These are phyloP conservation scores for Lepeophtheirus salmonis DNA, from an alignment of 1,140 invertebrate genomes.

Conservation along the genomic window DNA sequence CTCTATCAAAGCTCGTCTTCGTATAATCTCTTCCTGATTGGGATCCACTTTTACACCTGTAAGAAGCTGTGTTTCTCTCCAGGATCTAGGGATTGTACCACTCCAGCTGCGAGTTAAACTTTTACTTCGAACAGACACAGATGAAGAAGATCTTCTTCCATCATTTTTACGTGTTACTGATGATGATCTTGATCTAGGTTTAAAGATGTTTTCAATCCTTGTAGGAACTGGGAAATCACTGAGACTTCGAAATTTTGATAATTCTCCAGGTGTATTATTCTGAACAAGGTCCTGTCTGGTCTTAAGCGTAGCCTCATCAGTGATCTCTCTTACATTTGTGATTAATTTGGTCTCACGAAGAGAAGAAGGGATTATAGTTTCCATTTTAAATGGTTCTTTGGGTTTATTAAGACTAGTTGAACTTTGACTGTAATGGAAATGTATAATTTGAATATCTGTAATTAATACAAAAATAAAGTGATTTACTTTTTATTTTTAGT, in stretches of 20 bases:
- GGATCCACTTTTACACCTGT: constrained; percentile 9
- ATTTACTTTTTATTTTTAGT: background rate
- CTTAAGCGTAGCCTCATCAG: background rate
- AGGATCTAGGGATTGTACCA: background rate
- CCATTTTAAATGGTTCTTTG: background rate
- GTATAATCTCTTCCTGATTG: background rate
- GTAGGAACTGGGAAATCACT: background rate
- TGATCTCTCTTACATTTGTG: background rate
- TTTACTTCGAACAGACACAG: background rate
- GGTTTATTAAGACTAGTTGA: background rate
- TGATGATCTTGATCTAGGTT: background rate
- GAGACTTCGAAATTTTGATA: background rate
- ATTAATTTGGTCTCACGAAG: constrained; percentile 1
- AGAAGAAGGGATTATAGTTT: background rate
- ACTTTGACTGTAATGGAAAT: background rate
- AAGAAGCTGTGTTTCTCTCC: constrained; percentile 6
- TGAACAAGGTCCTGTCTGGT: background rate
- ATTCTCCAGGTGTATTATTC: background rate
- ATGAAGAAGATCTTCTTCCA: background rate
- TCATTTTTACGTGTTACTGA: background rate
- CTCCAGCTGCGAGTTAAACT: background rate
- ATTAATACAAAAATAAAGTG: background rate
- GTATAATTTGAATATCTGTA: too few species aligned
- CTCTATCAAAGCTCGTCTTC: background rate
- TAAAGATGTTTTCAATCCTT: constrained; percentile 14